Evolutionary conservation across 2,888 invertebrate species (phyloP).

Genomic region (Habrosyne pyritoides): DNA sequence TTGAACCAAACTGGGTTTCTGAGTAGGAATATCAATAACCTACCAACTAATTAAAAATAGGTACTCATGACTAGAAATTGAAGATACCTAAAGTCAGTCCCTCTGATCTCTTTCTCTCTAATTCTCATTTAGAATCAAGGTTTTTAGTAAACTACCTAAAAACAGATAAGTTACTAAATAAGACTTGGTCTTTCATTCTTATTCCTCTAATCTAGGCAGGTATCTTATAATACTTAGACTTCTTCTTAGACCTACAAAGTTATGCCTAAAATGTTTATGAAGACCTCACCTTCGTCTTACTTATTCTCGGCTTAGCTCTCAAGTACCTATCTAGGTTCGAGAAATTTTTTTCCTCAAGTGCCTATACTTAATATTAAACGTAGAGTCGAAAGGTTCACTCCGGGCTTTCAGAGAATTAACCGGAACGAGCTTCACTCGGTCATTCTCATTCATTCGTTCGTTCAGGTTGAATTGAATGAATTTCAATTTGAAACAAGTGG

Average conservation of each 20-base stretch:
- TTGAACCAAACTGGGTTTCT: too few species aligned
- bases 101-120: too few species aligned
- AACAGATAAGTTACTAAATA: too few species aligned
- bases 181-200: too few species aligned
- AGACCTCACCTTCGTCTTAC: neutral
- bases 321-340: neutral
- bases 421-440: neutral
- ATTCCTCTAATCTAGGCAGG: too few species aligned
- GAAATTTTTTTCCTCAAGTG: neutral
- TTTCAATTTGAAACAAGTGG: conserved; percentile 11
- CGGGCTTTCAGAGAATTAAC: conserved; percentile 6
- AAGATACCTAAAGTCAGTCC: too few species aligned
- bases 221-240: neutral
- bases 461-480: conserved; percentile 1
- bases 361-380: neutral
- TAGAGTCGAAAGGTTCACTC: neutral
- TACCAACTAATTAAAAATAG: too few species aligned
- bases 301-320: neutral
- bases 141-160: too few species aligned
- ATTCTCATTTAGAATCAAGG: too few species aligned
- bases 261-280: neutral
- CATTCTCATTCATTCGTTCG: conserved; percentile 9
- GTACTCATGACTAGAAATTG: too few species aligned
- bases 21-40: too few species aligned
- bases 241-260: neutral